Percentiles rank a stretch among this genome's conserved stretches.
Conservation (phyloP, 2,888 invertebrate species). For the Agrilus mali region DNA sequence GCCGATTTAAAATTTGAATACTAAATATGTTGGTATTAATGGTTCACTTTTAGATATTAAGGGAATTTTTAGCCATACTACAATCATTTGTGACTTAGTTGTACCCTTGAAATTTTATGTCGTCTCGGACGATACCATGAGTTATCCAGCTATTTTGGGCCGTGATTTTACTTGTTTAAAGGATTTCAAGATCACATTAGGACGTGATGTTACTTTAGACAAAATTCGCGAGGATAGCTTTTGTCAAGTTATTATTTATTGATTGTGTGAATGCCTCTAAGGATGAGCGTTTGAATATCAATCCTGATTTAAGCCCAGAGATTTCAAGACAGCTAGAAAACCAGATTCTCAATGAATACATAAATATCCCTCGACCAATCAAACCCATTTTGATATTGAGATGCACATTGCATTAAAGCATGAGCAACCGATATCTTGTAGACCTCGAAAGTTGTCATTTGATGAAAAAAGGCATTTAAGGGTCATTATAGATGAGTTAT, state of each 20-base stretch:
- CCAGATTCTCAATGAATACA: constrained; percentile 1
- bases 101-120: constrained; percentile 7
- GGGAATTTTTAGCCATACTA: too few species aligned
- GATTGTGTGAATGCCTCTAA: too few species aligned
- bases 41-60: too few species aligned
- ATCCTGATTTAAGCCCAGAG: too few species aligned
- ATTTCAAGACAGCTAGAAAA: not conserved
- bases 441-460: constrained; percentile 13
- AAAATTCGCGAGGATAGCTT: too few species aligned
- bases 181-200: not conserved
- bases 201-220: too few species aligned
- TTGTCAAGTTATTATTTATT: too few species aligned
- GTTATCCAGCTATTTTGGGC: constrained; percentile 4
- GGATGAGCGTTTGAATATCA: too few species aligned
- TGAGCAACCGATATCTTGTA: constrained; percentile 6
- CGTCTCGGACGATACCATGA: constrained; percentile 8
- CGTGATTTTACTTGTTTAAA: constrained; percentile 5
- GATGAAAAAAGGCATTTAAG: constrained; percentile 9
- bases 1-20: too few species aligned
- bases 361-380: not conserved
- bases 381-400: constrained; percentile 1
- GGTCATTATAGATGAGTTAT: constrained; percentile 12
- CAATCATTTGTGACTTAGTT: too few species aligned
- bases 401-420: constrained; percentile 3
- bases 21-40: too few species aligned